Conservation (phyloP, 1,140 invertebrate species). For the Mya arenaria region DNA sequence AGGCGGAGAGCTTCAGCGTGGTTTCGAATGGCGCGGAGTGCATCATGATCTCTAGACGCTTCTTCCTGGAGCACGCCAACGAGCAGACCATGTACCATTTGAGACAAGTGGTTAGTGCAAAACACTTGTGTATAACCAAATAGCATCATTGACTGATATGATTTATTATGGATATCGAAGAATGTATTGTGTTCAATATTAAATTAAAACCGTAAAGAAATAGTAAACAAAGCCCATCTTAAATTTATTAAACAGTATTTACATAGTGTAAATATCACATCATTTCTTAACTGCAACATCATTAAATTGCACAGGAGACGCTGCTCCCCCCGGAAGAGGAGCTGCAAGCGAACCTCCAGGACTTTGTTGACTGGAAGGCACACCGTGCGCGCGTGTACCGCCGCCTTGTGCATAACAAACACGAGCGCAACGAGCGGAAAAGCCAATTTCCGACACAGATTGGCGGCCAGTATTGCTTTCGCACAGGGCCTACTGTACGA, state of each 20-base stretch:
- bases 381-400: slow-evolving; percentile 59
- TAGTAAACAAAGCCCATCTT: too few relatives aligned
- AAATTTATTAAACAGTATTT: too few relatives aligned
- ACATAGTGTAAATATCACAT: too few relatives aligned
- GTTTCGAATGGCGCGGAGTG: slow-evolving; percentile 76
- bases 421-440: not conserved
- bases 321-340: slow-evolving; percentile 69
- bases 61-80: slow-evolving; percentile 65
- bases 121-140: too few relatives aligned
- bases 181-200: not conserved
- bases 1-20: slow-evolving; percentile 71
- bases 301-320: slow-evolving; percentile 58
- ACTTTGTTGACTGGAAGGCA: slow-evolving; percentile 69
- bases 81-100: slow-evolving; percentile 65
- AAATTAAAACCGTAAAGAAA: too few relatives aligned
- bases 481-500: slow-evolving; percentile 55
- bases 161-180: not conserved
- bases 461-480: slow-evolving; percentile 61
- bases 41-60: slow-evolving; percentile 70
- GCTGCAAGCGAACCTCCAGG: slow-evolving; percentile 67
- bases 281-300: too few relatives aligned
- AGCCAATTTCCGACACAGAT: slow-evolving; percentile 58
- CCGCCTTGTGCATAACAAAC: slow-evolving; percentile 54
- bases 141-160: not conserved
- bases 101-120: slow-evolving; percentile 61